Base-by-base conservation (phyloP, 2,113 vertebrate genomes). In the Chunga burmeisteri region DNA sequence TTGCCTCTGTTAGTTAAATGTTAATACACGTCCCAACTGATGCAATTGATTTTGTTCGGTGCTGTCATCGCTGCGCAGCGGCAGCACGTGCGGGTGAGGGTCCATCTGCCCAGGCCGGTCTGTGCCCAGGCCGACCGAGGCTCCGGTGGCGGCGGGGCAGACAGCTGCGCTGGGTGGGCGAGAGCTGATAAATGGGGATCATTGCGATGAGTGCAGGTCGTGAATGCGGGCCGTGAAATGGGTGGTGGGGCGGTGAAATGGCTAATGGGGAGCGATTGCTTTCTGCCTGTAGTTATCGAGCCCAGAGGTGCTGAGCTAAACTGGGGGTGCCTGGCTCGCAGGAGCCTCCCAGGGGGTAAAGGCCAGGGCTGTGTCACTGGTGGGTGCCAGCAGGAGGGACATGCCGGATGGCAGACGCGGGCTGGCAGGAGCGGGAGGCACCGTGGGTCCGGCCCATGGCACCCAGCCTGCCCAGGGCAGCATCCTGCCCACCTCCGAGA, bases 181-280 rank as follows among this genome's bases (percentile, higher is more conserved):
- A 10, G 25, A 2, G 13, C 66, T 94, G 96, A 90, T 71, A 78
- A 56, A 82, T 74, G 90, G 70, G 94, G 77, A 82, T 89, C 70
- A 0, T 94, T 92, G 66, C 21, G 25, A 50, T 72, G 66, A 80
- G 73, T 20, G 53, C 55, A 53, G 86, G 95, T 82, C 74, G 20
- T 8, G 90, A 77, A 78, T 74, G 88, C 25, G 49, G 91, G 72
- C 44, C 21, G 12, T 49, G 77, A 90, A 79, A 85, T 18, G 79
- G 70, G 62, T 49, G 79, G 25, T 34, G 65, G 72, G n/a, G n/a
- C n/a, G n/a, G n/a, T n/a, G n/a, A n/a, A n/a, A n/a, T n/a, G n/a
- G n/a, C n/a, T 93, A 93, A 88, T 52, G 71, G 80, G 95, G 95
- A 97, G 86, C 44, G 30, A 80, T 71, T 40, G 50, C 86, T 81